These are phyloP conservation scores for Galeruca laticollis DNA, from an alignment of 2,888 invertebrate species.

Conservation along the genomic window DNA sequence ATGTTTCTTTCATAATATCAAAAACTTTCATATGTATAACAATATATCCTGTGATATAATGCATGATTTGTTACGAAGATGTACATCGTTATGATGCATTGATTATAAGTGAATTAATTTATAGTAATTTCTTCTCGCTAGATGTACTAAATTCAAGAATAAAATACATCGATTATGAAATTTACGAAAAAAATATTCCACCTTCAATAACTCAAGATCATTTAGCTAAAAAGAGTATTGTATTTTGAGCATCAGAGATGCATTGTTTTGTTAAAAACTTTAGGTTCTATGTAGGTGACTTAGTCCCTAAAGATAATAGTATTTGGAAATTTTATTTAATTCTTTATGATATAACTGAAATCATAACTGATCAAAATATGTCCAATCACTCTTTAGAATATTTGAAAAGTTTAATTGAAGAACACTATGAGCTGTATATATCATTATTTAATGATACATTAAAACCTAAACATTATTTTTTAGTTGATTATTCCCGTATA, in stretches of 20 bases:
- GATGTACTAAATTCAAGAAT: slow-evolving; percentile 34
- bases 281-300: slow-evolving; percentile 36
- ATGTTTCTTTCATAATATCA: no score
- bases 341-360: slow-evolving; percentile 31
- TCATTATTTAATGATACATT: slow-evolving; percentile 32
- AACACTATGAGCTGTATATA: slow-evolving; percentile 29
- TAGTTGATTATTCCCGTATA: no score
- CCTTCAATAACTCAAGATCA: slow-evolving; percentile 30
- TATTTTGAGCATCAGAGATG: slow-evolving; percentile 40
- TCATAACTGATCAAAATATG: slow-evolving; percentile 11
- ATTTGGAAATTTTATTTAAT: slow-evolving; percentile 31
- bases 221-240: slow-evolving; percentile 29
- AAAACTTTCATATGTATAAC: no score
- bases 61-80: slow-evolving; percentile 36
- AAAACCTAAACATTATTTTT: slow-evolving; percentile 28
- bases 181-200: slow-evolving; percentile 23
- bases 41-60: slow-evolving; percentile 37
- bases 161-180: slow-evolving; percentile 30
- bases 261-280: slow-evolving; percentile 30
- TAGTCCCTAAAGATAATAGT: slow-evolving; percentile 32
- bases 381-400: not conserved
- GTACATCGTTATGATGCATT: slow-evolving; percentile 32
- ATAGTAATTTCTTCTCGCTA: slow-evolving; percentile 24
- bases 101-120: slow-evolving; percentile 29
- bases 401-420: slow-evolving; percentile 19